Percentiles rank a stretch among this genome's conserved stretches.
These are phyloP conservation scores for Atta texana DNA, from an alignment of 1,140 invertebrate genomes.

Conservation along the genomic window DNA sequence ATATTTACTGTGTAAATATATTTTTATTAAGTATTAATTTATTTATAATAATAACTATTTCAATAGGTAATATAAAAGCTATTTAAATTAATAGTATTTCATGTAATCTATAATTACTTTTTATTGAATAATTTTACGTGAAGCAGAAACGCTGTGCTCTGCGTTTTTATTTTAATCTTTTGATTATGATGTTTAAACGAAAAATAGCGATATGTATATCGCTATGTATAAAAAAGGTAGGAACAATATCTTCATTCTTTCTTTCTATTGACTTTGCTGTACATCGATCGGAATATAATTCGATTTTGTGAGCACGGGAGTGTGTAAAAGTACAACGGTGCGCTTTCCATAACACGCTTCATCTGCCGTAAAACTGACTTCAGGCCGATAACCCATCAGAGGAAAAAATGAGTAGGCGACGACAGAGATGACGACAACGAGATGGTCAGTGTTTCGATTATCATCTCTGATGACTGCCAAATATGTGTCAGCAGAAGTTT, in stretches of 20 bases:
- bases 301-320: conserved; percentile 51
- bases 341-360: conserved; percentile 52
- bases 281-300: conserved; percentile 54
- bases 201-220: conserved; percentile 30
- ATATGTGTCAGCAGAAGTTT: conserved; percentile 41
- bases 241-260: conserved; percentile 19
- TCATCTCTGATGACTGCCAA: conserved; percentile 24
- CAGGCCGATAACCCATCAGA: conserved; percentile 57
- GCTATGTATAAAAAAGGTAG: not conserved
- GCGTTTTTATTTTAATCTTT: conserved; percentile 11
- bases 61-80: not conserved
- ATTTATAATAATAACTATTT: not conserved
- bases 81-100: conserved; percentile 1
- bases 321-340: conserved; percentile 45
- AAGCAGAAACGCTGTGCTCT: not conserved
- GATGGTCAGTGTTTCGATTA: conserved; percentile 17
- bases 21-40: not conserved
- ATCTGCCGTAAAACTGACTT: conserved; percentile 49
- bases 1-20: not conserved
- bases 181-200: conserved; percentile 24
- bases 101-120: not conserved
- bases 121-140: not conserved
- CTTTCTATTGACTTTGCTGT: conserved; percentile 40
- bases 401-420: conserved; percentile 12
- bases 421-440: conserved; percentile 24